Percentiles rank a stretch among this genome's conserved stretches.
These are phyloP conservation scores for Coelinius sp. DNA, from an alignment of 2,888 invertebrate species.

Conservation along the genomic window DNA sequence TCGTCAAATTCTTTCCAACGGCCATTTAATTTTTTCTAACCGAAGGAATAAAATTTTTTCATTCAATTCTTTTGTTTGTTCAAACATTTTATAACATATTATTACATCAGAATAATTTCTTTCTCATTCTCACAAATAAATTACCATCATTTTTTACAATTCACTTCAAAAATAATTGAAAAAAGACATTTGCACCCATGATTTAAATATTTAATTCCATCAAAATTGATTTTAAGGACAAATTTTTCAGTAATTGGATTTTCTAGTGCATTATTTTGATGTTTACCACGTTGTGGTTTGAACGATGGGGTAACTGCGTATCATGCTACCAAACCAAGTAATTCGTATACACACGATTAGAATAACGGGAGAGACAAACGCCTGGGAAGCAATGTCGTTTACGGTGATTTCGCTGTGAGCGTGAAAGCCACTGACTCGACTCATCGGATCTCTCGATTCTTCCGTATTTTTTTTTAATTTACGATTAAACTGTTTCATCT, in stretches of 20 bases:
- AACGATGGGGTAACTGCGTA: slow-evolving; percentile 29
- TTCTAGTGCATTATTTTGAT: slow-evolving; percentile 1
- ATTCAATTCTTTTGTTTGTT: neutral
- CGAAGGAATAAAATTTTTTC: neutral
- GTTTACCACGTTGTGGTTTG: neutral
- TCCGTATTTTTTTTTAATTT: neutral
- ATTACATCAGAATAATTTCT: neutral
- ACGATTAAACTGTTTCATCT: neutral
- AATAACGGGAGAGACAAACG: slow-evolving; percentile 63
- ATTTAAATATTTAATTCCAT: neutral
- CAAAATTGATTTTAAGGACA: neutral
- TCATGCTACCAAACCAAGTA: slow-evolving; percentile 20
- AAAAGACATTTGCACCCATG: neutral
- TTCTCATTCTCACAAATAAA: neutral
- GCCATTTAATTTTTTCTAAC: neutral
- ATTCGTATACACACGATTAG: slow-evolving; percentile 50
- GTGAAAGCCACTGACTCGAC: slow-evolving; percentile 3
- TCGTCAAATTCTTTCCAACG: neutral
- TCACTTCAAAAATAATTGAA: neutral
- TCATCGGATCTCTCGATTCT: neutral
- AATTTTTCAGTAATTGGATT: neutral
- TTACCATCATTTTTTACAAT: neutral
- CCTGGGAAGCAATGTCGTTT: slow-evolving; percentile 36
- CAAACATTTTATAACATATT: neutral
- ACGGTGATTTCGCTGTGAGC: slow-evolving; percentile 13